Evolutionary conservation across 2,888 invertebrate species (phyloP).

Genomic region (Lithosia quadra): DNA sequence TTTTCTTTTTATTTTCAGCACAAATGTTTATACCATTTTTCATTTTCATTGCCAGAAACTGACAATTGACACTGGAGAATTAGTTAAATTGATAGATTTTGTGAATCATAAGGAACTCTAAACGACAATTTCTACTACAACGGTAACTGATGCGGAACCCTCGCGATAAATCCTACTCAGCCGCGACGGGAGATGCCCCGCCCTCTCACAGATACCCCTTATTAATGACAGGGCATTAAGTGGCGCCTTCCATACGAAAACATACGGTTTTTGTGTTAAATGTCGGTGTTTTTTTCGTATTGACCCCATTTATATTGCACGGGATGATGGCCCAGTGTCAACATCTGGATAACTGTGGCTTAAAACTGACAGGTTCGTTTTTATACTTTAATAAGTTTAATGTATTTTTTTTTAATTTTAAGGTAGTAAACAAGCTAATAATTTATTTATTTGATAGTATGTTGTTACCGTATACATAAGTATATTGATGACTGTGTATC

Average conservation of each 20-base stretch:
- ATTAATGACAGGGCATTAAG: constrained; percentile 31
- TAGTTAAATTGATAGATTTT: too few relatives aligned
- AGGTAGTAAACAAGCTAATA: neutral
- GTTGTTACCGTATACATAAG: neutral
- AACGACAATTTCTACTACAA: neutral
- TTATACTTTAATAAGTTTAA: neutral
- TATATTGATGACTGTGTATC: too few relatives aligned
- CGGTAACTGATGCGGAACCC: constrained; percentile 29
- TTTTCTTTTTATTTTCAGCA: too few relatives aligned
- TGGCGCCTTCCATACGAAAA: constrained; percentile 43
- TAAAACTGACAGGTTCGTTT: neutral
- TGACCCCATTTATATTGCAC: constrained; percentile 18
- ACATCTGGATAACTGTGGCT: constrained; percentile 20
- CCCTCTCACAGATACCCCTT: constrained; percentile 29
- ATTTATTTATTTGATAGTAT: neutral
- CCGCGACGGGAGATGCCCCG: constrained; percentile 29
- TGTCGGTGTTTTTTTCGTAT: constrained; percentile 12
- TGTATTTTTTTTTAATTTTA: neutral
- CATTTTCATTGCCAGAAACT: too few relatives aligned
- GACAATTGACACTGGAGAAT: too few relatives aligned
- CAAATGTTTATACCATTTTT: too few relatives aligned
- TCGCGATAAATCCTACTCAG: constrained; percentile 43
- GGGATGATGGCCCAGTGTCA: constrained; percentile 15
- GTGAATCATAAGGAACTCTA: constrained; percentile 13
- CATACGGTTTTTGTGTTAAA: constrained; percentile 13